These are phyloP conservation scores for Leptogaster cylindrica DNA, from an alignment of 2,888 invertebrate genomes.

Conservation along the genomic window DNA sequence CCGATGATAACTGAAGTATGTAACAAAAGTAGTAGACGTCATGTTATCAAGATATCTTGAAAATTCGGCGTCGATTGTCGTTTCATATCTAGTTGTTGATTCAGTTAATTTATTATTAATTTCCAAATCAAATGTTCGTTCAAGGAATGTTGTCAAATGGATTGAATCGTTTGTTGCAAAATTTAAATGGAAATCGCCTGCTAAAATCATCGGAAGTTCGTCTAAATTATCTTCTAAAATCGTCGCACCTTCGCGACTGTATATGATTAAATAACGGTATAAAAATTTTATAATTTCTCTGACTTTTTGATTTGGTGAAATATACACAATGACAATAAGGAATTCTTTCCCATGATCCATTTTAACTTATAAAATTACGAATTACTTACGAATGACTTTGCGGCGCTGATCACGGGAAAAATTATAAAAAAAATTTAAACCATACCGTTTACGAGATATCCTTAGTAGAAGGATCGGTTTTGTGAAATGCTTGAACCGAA, in stretches of 20 bases:
- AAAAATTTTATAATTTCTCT: neutral
- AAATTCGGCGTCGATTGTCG: neutral
- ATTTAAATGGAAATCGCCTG: neutral
- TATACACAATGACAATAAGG: neutral
- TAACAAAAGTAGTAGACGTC: neutral
- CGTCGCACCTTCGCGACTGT: neutral
- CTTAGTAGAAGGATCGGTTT: no score
- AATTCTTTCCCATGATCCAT: slow-evolving; percentile 8
- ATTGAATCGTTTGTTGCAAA: neutral
- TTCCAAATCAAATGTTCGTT: neutral
- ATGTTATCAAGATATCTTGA: slow-evolving; percentile 10
- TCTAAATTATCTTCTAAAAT: slow-evolving; percentile 9
- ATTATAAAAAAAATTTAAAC: no score
- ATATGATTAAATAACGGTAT: neutral
- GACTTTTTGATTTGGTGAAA: slow-evolving; percentile 1
- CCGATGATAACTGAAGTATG: neutral
- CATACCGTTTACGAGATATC: no score
- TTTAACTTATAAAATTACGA: neutral
- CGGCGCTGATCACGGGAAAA: no score
- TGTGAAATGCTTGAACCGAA: no score
- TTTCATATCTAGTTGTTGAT: neutral
- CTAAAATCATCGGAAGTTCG: neutral
- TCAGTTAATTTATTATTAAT: neutral
- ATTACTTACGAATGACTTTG: no score
- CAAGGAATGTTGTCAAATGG: neutral